Base-by-base conservation (phyloP, 1,140 invertebrate genomes). In the Monochamus saltuarius region DNA sequence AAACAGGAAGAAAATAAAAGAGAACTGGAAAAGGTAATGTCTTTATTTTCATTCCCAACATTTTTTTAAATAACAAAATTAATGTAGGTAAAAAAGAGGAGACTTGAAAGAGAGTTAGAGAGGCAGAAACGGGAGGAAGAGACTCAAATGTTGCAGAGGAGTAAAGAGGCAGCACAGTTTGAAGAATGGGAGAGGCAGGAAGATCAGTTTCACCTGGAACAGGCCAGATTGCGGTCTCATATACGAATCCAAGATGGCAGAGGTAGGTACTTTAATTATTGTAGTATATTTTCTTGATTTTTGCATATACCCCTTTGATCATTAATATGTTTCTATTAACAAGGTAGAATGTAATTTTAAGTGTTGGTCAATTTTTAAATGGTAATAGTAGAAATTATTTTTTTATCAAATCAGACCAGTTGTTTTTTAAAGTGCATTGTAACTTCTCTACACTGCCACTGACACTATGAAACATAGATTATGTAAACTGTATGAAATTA, bases 171-270 rank as follows among this genome's bases (percentile, higher is more conserved):
- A 1, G 91, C 90, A 14, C 95, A 99, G 73, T 94, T 97, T 78
- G 87, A 91, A 71, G 92, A 93, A 71, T 99, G 95, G 95, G 89
- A 92, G 66, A 85, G 88, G 56, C 94, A 98, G 68, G 97, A 99
- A 78, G 95, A 98, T 79, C 87, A 91, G 70, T 95, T 95, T 78
- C 92, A 95, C 76, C 79, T 95, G 61, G 89, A 94, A 69, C 93
- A 96, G 79, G 92, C 92, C 0, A 85, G 92, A 38, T 75, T 97
- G 14, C 81, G 96, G 62, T 97, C 94, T 42, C 87, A 91, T 70
- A 98, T 99, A 58, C 84, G 97, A 58, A 99, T 99, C 42, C 90
- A 97, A 65, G 95, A 98, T 79, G 94, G 95, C 7, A 78, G 94
- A 74, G 66, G 68, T 66, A 62, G 63, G 35, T 34, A 1, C 81